Base-by-base conservation (phyloP, 2,888 invertebrate species). In the Pandemis heparana region DNA sequence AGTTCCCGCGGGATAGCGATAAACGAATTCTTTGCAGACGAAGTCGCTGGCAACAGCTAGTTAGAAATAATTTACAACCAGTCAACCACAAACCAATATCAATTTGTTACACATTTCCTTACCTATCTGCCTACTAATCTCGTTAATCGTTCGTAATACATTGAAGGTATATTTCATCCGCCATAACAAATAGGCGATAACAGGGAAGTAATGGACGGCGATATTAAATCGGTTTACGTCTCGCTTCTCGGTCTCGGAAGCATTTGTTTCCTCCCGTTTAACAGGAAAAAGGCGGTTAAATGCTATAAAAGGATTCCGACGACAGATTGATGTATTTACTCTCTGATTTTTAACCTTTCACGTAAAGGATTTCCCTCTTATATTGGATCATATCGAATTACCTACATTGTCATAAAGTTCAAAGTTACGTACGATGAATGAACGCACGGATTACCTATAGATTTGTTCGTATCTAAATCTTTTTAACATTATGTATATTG, bases 271-370 rank as follows among this genome's bases (percentile, higher is more conserved):
- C 59, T 56, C 18, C 60, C 38, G 60, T 32, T 38, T 23, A 43
- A 59, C 59, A 67, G 67, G 67, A 67, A 67, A 56, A 46, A 59
- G 67, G 67, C 67, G 43, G 67, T 12, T 9, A 32, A 23, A 67
- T 23, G 43, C n/a, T 41, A n/a, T 41, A 23, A 67, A 59, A 18
- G 18, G 64, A 48, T 43, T 32, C 32, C 48, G 23, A 32, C 14
- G 46, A 18, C 43, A 46, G 63, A 63, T 63, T 63, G 23, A 43
- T 63, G 23, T 18, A 23, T 6, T 23, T 14, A 63, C 18, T 46
- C 18, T 46, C 23, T 43, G 41, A 43, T 43, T 46, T 43, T 43
- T 63, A 14, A 12, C 63, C 62, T 43, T 10, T 16, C 18, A 53
- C 51, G 1, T 16, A 53, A 18, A 53, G 16, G 9, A 16, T 12